Conservation (phyloP, 2,113 vertebrate genomes). For the Tachysurus vachellii region DNA sequence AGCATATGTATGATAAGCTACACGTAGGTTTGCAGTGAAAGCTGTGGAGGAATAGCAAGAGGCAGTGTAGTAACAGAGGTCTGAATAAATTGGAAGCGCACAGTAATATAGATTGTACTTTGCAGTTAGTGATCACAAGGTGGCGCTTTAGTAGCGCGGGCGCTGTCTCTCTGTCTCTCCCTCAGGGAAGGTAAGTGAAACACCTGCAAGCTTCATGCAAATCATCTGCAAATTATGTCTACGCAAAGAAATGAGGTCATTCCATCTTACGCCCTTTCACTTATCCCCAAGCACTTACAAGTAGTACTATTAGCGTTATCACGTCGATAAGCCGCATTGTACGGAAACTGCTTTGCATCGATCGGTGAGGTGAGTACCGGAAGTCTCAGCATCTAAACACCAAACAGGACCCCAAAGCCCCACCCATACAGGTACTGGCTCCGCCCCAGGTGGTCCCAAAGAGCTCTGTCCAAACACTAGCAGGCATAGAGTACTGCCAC, state of each 20-base stretch:
- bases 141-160: conserved; percentile 12
- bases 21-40: background rate
- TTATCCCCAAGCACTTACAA: background rate
- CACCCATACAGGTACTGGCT: conserved; percentile 14
- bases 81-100: background rate
- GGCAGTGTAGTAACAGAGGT: background rate
- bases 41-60: background rate
- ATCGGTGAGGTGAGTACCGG: conserved; percentile 16
- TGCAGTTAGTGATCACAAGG: background rate
- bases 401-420: background rate
- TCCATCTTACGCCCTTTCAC: background rate
- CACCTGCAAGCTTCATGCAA: conserved; percentile 50
- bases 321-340: background rate
- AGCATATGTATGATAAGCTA: background rate
- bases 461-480: conserved; percentile 25
- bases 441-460: background rate
- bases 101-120: background rate
- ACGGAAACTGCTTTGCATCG: conserved; percentile 23
- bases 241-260: conserved; percentile 25
- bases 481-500: conserved; percentile 51
- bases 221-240: conserved; percentile 50
- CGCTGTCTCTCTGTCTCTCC: background rate
- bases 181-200: conserved; percentile 22
- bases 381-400: background rate
- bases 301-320: background rate